phyloP scores from a whole-genome alignment of 2,797 vertebrate species.

The Hydrophis major region DNA sequence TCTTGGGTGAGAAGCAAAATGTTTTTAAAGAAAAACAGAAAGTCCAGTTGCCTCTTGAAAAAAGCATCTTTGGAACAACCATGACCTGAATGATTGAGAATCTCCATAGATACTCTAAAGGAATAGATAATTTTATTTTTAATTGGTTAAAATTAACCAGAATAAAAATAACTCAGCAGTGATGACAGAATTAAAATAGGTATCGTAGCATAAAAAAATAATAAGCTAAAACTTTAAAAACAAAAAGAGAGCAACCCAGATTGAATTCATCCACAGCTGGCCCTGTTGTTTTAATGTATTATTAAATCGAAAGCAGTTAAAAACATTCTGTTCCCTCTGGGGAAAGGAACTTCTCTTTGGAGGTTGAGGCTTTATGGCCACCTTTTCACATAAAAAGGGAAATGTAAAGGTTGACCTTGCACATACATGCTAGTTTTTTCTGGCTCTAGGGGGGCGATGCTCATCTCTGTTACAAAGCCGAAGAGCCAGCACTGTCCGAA shows the following conservation, averaged over 20 bases:
- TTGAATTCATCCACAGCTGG: background rate
- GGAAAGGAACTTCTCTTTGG: background rate
- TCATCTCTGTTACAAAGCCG: too few relatives aligned
- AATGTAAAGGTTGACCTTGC: too few relatives aligned
- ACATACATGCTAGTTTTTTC: too few relatives aligned
- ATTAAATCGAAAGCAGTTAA: background rate
- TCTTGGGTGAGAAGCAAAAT: too few relatives aligned
- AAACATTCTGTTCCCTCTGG: background rate
- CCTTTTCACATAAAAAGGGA: background rate
- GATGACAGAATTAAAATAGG: background rate
- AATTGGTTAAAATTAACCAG: background rate
- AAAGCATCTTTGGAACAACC: too few relatives aligned
- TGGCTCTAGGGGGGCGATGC: too few relatives aligned
- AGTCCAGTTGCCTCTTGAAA: too few relatives aligned
- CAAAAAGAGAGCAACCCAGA: background rate
- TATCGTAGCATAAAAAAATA: background rate
- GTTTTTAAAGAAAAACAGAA: too few relatives aligned
- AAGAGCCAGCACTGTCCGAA: too few relatives aligned
- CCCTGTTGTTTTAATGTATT: background rate
- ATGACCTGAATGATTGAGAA: too few relatives aligned
- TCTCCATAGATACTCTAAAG: too few relatives aligned
- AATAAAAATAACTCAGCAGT: background rate
- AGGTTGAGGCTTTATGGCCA: background rate
- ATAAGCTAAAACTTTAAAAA: background rate
- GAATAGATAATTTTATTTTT: background rate